Evolutionary conservation across 2,888 invertebrate species (phyloP).

Genomic region (Myopa testacea): DNA sequence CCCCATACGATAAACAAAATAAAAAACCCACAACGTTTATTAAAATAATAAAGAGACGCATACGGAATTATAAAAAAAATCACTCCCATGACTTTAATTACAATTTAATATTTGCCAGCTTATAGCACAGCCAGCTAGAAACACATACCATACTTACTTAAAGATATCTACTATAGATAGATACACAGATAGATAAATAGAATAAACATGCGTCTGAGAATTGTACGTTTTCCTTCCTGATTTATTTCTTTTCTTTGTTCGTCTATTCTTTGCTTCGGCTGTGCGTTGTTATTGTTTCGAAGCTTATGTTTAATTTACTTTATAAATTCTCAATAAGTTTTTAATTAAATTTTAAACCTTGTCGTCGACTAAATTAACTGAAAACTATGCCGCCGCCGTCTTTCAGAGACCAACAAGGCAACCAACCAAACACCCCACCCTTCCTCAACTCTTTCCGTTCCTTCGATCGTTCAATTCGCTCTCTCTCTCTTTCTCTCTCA

Average conservation of each 20-base stretch:
- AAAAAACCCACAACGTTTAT: not conserved
- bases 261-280: not conserved
- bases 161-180: not conserved
- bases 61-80: constrained; percentile 37
- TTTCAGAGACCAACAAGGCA: not conserved
- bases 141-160: not conserved
- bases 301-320: constrained; percentile 56
- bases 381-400: constrained; percentile 6
- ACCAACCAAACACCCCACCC: not conserved
- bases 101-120: constrained; percentile 42
- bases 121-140: not conserved
- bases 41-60: constrained; percentile 4
- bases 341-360: constrained; percentile 60
- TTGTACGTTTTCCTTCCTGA: too few species aligned
- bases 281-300: not conserved
- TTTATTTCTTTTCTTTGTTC: not conserved
- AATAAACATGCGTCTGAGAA: too few species aligned
- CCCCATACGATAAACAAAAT: constrained; percentile 10
- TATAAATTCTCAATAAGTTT: constrained; percentile 51
- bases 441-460: not conserved
- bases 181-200: too few species aligned
- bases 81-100: constrained; percentile 63
- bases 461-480: not conserved
- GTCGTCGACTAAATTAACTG: constrained; percentile 37
- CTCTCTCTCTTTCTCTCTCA: not conserved